These are phyloP conservation scores for Phytoseiulus persimilis DNA, from an alignment of 2,888 invertebrate species.

Conservation along the genomic window DNA sequence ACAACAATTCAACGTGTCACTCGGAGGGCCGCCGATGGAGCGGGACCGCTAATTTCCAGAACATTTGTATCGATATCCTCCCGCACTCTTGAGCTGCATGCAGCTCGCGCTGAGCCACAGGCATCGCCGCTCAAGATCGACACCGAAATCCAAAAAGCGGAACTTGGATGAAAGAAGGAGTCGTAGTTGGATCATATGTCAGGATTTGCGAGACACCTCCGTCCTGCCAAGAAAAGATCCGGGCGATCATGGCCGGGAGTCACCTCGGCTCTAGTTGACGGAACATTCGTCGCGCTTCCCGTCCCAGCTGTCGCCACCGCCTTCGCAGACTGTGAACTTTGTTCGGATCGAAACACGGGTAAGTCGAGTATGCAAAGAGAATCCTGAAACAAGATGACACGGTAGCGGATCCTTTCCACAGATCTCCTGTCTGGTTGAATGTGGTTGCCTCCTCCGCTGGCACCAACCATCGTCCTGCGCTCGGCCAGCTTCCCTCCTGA, in stretches of 20 bases:
- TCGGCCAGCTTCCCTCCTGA: no score
- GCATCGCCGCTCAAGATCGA: background rate
- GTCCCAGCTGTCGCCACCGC: background rate
- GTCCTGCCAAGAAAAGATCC: background rate
- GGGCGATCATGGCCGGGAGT: background rate
- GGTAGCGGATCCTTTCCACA: background rate
- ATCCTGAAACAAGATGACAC: background rate
- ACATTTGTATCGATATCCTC: background rate
- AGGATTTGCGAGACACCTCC: background rate
- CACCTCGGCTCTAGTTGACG: background rate
- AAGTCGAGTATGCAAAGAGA: background rate
- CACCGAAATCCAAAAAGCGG: background rate
- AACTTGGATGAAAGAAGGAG: background rate
- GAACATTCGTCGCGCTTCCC: background rate
- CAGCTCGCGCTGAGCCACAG: no score
- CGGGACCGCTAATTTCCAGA: background rate
- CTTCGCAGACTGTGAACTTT: background rate
- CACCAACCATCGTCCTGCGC: no score
- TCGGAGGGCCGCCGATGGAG: background rate
- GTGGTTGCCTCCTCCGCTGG: no score
- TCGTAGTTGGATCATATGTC: background rate
- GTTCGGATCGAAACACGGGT: background rate
- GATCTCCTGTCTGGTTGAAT: no score
- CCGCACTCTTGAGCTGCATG: background rate
- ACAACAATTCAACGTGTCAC: background rate